Conservation (phyloP, 2,888 invertebrate species). For the Ptychoptera albimana region DNA sequence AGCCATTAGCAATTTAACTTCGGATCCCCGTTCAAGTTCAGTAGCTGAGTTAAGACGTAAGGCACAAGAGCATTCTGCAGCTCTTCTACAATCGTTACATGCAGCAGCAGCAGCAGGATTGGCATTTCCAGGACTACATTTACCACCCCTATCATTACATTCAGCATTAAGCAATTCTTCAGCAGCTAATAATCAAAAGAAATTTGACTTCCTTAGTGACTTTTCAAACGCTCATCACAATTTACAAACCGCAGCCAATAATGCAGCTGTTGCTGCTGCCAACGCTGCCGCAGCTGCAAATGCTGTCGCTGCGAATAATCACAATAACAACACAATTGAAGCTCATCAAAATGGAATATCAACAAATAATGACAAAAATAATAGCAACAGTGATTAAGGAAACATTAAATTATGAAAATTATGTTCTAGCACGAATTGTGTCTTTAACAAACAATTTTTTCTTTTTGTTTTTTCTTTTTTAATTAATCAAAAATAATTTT, state of each 20-base stretch:
- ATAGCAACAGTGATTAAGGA: no score
- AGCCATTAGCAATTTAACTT: conserved; percentile 20
- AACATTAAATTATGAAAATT: no score
- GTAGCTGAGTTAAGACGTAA: conserved; percentile 84
- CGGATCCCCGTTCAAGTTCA: conserved; percentile 66
- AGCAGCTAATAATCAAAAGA: no score
- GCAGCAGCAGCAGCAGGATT: conserved; percentile 32
- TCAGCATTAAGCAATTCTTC: conserved; percentile 20
- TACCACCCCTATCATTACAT: conserved; percentile 31
- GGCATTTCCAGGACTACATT: conserved; percentile 32
- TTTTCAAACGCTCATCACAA: conserved; percentile 11
- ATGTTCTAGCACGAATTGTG: no score
- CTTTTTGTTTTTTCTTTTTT: no score
- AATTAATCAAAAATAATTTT: no score
- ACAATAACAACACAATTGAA: conserved; percentile 8
- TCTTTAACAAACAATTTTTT: no score
- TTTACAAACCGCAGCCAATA: conserved; percentile 21
- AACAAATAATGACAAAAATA: no score
- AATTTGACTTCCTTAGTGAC: no score
- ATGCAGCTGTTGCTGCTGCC: conserved; percentile 28
- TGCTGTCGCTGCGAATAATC: no score
- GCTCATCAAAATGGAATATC: conserved; percentile 5
- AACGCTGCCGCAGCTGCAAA: conserved; percentile 20
- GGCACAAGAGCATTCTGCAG: conserved; percentile 90
- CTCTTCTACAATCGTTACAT: conserved; percentile 58